Conservation (phyloP, 1,140 invertebrate species). For the Zaprionus nigranus region DNA sequence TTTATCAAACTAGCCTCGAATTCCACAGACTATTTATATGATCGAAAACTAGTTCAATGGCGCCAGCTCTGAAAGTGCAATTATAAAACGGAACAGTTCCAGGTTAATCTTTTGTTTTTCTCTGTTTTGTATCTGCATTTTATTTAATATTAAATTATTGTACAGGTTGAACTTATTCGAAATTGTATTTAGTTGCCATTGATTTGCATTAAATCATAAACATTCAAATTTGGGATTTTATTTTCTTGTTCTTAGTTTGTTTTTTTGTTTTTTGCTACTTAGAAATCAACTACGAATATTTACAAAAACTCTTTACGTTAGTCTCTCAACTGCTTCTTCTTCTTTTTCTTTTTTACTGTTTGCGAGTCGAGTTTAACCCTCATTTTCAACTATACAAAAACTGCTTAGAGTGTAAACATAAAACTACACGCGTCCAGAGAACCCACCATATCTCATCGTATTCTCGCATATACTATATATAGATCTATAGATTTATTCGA, state of each 20-base stretch:
- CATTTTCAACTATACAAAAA: constrained; percentile 76
- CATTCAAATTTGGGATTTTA: constrained; percentile 56
- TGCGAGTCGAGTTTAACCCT: constrained; percentile 30
- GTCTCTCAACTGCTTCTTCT: constrained; percentile 11
- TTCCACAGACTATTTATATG: constrained; percentile 9
- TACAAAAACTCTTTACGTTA: constrained; percentile 66
- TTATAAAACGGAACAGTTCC: background rate
- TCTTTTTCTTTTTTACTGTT: constrained; percentile 4
- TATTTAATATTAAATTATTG: constrained; percentile 83
- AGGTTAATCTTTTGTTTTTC: background rate
- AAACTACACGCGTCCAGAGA: constrained; percentile 65
- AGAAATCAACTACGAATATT: constrained; percentile 83
- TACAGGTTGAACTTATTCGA: constrained; percentile 81
- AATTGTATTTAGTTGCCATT: constrained; percentile 81
- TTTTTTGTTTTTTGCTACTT: constrained; percentile 66
- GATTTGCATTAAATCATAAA: constrained; percentile 72
- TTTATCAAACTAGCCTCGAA: constrained; percentile 21
- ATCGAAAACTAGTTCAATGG: constrained; percentile 20
- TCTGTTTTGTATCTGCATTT: constrained; percentile 58
- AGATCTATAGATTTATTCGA: constrained; percentile 41
- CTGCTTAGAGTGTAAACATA: constrained; percentile 73
- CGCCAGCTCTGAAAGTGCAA: constrained; percentile 16
- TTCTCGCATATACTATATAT: constrained; percentile 18
- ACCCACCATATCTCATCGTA: constrained; percentile 23
- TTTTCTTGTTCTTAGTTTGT: constrained; percentile 9